phyloP scores from a whole-genome alignment of 2,888 invertebrate species.

The Apamea sordens region DNA sequence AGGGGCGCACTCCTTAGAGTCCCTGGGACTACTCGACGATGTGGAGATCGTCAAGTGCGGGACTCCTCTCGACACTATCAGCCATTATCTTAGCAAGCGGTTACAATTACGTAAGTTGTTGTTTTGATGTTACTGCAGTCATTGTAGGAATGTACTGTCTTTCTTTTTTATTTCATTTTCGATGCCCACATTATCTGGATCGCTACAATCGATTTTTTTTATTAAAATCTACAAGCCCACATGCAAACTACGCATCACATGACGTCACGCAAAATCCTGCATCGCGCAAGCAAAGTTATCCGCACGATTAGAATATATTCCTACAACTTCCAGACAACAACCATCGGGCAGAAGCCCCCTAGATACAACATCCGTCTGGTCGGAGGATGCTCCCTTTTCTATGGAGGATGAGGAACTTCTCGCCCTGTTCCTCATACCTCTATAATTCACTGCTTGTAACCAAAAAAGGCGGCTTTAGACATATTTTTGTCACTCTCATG shows the following conservation, averaged over 20 bases:
- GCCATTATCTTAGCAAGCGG: conserved; percentile 95
- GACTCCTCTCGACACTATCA: conserved; percentile 98
- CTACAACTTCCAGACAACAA: neutral
- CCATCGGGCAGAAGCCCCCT: neutral
- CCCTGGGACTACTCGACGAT: conserved; percentile 96
- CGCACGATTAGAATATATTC: neutral
- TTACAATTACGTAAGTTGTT: conserved; percentile 92
- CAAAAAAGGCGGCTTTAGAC: neutral
- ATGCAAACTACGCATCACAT: neutral
- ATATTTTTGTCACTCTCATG: neutral
- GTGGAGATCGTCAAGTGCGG: conserved; percentile 94
- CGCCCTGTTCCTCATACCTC: neutral
- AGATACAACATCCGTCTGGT: neutral
- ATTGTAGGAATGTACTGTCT: neutral
- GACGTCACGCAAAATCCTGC: neutral
- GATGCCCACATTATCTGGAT: no score
- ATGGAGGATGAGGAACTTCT: neutral
- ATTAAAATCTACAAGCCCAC: neutral
- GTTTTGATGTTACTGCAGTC: neutral
- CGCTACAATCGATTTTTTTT: neutral
- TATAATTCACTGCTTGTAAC: neutral
- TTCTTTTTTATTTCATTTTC: neutral
- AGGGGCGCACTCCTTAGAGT: conserved; percentile 94
- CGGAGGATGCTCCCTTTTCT: neutral
- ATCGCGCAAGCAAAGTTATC: neutral